These are phyloP conservation scores for Morbakka virulenta DNA, from an alignment of 30 jellyfish, hydroid and myxozoan species.

Conservation along the genomic window DNA sequence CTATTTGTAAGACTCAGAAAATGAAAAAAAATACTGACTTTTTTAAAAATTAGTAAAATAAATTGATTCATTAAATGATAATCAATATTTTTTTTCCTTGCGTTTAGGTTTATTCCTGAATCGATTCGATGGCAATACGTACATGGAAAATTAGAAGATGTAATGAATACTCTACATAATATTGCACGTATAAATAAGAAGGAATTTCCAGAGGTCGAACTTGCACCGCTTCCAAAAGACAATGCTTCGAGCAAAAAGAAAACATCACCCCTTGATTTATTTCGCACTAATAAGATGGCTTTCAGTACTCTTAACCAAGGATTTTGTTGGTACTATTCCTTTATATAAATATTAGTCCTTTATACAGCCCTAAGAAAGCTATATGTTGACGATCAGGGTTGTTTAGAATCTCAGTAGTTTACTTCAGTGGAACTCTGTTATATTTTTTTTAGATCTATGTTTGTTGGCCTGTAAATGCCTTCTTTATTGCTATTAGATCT, in stretches of 20 bases:
- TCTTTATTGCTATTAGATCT: no score
- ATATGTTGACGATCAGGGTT: no score
- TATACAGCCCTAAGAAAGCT: no score
- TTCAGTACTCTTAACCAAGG: conserved; percentile 45
- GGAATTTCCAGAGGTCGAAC: conserved; percentile 49
- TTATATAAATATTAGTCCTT: not conserved
- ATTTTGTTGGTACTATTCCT: conserved; percentile 43
- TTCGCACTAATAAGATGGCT: conserved; percentile 51
- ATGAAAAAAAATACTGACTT: no score
- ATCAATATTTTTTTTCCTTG: no score
- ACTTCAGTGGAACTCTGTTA: no score
- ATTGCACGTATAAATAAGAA: conserved; percentile 65
- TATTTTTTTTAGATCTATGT: no score
- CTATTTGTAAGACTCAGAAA: no score
- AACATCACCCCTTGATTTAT: conserved; percentile 51
- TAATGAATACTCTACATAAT: conserved; percentile 20
- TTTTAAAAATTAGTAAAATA: no score
- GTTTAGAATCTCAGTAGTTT: no score
- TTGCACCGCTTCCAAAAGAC: conserved; percentile 12
- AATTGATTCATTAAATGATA: no score
- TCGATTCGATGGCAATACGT: conserved; percentile 81
- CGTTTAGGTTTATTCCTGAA: conserved; percentile 74
- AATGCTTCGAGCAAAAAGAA: not conserved
- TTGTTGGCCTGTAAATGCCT: no score
- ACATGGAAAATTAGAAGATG: conserved; percentile 56